Conservation (phyloP, 2,113 vertebrate species). For the Brachypteracias leptosomus region DNA sequence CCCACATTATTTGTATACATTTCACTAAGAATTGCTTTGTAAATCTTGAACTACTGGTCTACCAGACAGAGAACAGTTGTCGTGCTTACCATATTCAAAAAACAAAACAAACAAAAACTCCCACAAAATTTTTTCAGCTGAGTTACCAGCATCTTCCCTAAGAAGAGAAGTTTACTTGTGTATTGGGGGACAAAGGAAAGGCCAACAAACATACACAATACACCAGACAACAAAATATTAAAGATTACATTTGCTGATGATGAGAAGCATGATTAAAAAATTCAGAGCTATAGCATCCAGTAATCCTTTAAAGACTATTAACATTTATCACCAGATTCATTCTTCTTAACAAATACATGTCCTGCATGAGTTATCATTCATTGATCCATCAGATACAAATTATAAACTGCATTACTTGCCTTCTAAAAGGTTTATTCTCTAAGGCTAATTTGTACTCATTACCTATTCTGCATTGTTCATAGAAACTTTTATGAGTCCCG, state of each 20-base stretch:
- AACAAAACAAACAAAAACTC: background rate
- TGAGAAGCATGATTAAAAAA: background rate
- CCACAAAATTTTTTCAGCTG: background rate
- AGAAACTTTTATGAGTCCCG: background rate
- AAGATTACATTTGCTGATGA: background rate
- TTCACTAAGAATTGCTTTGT: conserved; percentile 1
- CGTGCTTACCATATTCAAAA: background rate
- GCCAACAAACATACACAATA: background rate
- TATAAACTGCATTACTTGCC: background rate
- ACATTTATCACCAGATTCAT: background rate
- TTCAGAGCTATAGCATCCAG: background rate
- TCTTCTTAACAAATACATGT: background rate
- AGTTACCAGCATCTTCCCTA: background rate
- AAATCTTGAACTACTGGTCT: background rate
- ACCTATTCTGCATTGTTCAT: background rate
- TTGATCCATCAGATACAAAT: background rate
- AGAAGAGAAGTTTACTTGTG: background rate
- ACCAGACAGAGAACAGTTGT: background rate
- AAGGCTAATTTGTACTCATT: background rate
- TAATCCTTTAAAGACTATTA: background rate
- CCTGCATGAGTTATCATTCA: background rate
- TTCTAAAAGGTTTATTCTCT: background rate
- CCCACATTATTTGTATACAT: background rate
- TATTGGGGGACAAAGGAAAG: background rate
- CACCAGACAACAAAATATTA: background rate